Percentiles rank a stretch among this genome's conserved stretches.
Conservation (phyloP, 2,888 invertebrate genomes). For the Cephus nigrinus region DNA sequence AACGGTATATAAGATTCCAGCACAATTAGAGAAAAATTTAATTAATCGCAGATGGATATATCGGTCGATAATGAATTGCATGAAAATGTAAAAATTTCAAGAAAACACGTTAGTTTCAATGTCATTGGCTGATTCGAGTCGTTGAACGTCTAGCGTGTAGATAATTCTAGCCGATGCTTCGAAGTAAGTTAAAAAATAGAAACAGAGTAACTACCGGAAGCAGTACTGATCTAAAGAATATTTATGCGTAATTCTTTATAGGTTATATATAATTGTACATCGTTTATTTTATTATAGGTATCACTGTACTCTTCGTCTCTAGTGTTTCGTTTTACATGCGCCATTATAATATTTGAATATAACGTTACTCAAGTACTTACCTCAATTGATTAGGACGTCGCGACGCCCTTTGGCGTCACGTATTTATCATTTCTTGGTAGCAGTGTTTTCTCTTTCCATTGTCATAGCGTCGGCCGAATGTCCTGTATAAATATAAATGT, state of each 20-base stretch:
- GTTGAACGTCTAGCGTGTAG: neutral
- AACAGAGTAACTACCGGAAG: neutral
- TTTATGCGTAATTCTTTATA: neutral
- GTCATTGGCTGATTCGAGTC: neutral
- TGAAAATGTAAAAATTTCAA: neutral
- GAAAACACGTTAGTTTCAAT: neutral
- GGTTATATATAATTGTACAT: neutral
- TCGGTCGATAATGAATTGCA: too few relatives aligned
- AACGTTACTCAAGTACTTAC: neutral
- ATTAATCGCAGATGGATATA: too few relatives aligned
- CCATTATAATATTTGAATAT: neutral
- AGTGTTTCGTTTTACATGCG: too few relatives aligned
- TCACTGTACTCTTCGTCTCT: too few relatives aligned
- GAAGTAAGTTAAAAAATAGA: neutral
- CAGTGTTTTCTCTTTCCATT: neutral
- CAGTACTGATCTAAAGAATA: neutral
- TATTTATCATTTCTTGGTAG: neutral
- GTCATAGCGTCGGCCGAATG: neutral
- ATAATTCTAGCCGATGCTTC: neutral
- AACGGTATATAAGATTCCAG: too few relatives aligned
- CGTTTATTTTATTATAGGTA: too few relatives aligned
- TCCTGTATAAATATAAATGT: neutral
- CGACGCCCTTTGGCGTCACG: neutral
- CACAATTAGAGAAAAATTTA: too few relatives aligned
- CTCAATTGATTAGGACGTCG: slow-evolving; percentile 1